Base-by-base conservation (phyloP, 2,797 vertebrate genomes). In the Xenops minutus region DNA sequence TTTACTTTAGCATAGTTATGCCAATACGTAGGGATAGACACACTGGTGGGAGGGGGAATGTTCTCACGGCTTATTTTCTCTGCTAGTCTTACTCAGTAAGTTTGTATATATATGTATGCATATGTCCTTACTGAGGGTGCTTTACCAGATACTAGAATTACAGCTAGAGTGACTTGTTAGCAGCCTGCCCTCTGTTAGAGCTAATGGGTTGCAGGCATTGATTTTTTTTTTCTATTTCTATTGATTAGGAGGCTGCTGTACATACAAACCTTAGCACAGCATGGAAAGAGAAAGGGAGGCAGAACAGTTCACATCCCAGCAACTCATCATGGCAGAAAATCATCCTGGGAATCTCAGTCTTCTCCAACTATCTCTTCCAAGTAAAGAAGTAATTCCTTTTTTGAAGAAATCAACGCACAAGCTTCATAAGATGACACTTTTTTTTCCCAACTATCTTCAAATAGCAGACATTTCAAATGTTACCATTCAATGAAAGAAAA, bases 121-220 rank as follows among this genome's bases (percentile, higher is more conserved):
- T 62, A 34, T 56, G 49, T 76, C 48, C 71, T 88, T 88, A 87
- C 89, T 59, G 62, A 66, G 22, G 61, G 62, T 27, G 49, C 61
- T 94, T 94, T 82, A 86, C 76, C 80, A 80, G 79, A 92, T 82
- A 82, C 63, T 89, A 80, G 67, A 81, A 89, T 95, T 95, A 68
- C 79, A 91, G 76, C 58, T 81, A 54, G 59, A 79, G 69, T 85
- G 54, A 83, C 66, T 96, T 83, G 91, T 90, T 96, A 97, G 92
- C 88, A 93, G 95, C 74, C 91, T 96, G 95, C 76, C 94, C 94
- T 96, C 86, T 96, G 88, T 78, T 96, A 95, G 75, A 96, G 85
- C 73, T 96, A 97, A 97, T 97, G 96, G 96, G 92, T 94, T 94
- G 74, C 89, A 92, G 49, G 36, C 84, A 97, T 97, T 96, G 97